Conservation (phyloP, 1,140 invertebrate genomes). For the Drosophila malerkotliana region DNA sequence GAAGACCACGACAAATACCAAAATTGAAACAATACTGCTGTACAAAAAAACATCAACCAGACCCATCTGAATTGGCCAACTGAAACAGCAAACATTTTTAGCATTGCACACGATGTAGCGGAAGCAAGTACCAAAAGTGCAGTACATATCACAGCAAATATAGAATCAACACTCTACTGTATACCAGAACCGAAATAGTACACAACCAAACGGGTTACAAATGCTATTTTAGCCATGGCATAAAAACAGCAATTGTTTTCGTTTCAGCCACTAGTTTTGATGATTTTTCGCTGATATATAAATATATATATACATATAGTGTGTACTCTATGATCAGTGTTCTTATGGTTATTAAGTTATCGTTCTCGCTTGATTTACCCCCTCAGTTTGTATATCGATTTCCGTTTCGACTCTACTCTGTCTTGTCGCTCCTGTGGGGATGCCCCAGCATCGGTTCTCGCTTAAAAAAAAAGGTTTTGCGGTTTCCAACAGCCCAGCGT, state of each 20-base stretch:
- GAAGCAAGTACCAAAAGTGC: conserved; percentile 3
- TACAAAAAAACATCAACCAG: conserved; percentile 40
- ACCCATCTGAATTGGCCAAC: conserved; percentile 59
- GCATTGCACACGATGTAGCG: conserved; percentile 21
- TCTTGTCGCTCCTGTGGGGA: conserved; percentile 29
- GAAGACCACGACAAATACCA: conserved; percentile 38
- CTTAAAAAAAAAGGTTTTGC: conserved; percentile 22
- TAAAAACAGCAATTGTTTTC: conserved; percentile 27
- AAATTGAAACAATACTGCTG: conserved; percentile 39
- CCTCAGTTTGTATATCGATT: conserved; percentile 28
- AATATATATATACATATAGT: conserved; percentile 49
- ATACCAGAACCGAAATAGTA: conserved; percentile 16
- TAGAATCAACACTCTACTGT: conserved; percentile 21
- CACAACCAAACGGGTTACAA: conserved; percentile 13
- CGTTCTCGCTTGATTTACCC: conserved; percentile 27
- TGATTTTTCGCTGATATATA: conserved; percentile 46
- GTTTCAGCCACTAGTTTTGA: conserved; percentile 38
- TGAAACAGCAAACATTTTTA: conserved; percentile 24
- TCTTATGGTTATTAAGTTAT: conserved; percentile 41
- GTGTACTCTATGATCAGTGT: conserved; percentile 42
- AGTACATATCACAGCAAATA: conserved; percentile 36
- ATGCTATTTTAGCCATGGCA: not conserved
- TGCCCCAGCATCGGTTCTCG: conserved; percentile 18
- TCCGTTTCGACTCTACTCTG: conserved; percentile 36
- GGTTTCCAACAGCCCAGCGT: conserved; percentile 65